Evolutionary conservation across 2,888 invertebrate species (phyloP).

Genomic region (Psylliodes chrysocephalus): DNA sequence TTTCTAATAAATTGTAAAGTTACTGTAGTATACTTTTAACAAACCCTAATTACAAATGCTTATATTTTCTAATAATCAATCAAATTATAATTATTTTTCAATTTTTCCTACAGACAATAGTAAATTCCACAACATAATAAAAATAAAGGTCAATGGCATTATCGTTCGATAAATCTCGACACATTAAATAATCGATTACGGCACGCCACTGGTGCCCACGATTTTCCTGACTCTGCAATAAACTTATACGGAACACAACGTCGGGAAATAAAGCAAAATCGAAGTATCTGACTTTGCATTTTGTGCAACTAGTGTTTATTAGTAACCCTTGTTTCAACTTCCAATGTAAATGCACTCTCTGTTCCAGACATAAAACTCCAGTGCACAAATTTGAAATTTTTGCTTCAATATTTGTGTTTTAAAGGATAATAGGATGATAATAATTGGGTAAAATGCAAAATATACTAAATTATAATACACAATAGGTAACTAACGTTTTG

Average conservation of each 20-base stretch:
- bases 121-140: too few relatives aligned
- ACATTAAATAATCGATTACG: slow-evolving; percentile 30
- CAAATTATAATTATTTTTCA: too few relatives aligned
- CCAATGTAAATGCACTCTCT: slow-evolving; percentile 43
- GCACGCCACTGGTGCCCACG: slow-evolving; percentile 35
- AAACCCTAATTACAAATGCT: too few relatives aligned
- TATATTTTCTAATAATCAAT: too few relatives aligned
- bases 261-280: slow-evolving; percentile 56
- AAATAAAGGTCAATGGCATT: slow-evolving; percentile 41
- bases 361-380: neutral
- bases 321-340: slow-evolving; percentile 42
- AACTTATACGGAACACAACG: slow-evolving; percentile 55
- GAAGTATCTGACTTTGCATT: slow-evolving; percentile 52
- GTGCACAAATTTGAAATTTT: neutral
- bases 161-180: slow-evolving; percentile 16
- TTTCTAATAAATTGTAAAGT: too few relatives aligned
- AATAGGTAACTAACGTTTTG: too few relatives aligned
- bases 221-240: slow-evolving; percentile 54
- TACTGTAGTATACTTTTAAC: too few relatives aligned
- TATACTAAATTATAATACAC: too few relatives aligned
- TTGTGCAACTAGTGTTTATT: slow-evolving; percentile 56
- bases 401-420: neutral
- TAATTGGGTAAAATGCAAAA: too few relatives aligned
- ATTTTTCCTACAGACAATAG: too few relatives aligned
- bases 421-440: too few relatives aligned